phyloP scores from a whole-genome alignment of 1,140 invertebrate genomes.

The Ooceraea biroi region DNA sequence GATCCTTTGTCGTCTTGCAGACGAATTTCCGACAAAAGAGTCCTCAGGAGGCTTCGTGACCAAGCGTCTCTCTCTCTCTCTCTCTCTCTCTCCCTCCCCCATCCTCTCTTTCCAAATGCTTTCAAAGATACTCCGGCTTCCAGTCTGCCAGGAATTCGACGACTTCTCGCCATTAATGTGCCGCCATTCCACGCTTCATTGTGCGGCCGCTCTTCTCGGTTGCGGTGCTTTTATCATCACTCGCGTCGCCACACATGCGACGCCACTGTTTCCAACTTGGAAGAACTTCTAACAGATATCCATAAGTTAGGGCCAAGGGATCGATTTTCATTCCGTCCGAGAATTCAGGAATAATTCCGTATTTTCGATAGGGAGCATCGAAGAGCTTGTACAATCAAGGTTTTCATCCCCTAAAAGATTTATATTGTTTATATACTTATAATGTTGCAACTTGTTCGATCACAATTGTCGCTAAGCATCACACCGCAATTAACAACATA shows the following conservation, averaged over 20 bases:
- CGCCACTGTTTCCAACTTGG: slow-evolving; percentile 78
- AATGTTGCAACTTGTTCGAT: not conserved
- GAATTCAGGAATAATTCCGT: slow-evolving; percentile 78
- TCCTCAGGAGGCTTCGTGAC: slow-evolving; percentile 40
- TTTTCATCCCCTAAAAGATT: not conserved
- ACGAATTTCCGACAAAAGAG: slow-evolving; percentile 67
- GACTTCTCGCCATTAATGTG: slow-evolving; percentile 79
- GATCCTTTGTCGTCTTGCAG: slow-evolving; percentile 38
- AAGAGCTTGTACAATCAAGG: slow-evolving; percentile 6
- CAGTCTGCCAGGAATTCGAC: slow-evolving; percentile 76
- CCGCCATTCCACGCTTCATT: slow-evolving; percentile 78
- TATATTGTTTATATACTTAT: not conserved
- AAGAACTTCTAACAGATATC: slow-evolving; percentile 81
- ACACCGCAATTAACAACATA: not conserved
- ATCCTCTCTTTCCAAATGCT: slow-evolving; percentile 61
- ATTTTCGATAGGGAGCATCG: not conserved
- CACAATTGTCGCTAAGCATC: too few relatives aligned
- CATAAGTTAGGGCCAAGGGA: slow-evolving; percentile 79
- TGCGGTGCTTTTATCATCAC: slow-evolving; percentile 40
- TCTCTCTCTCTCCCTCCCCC: not conserved
- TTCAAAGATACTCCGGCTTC: slow-evolving; percentile 71
- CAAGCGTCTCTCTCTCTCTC: slow-evolving; percentile 50
- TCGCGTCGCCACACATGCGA: slow-evolving; percentile 63
- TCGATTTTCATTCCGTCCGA: slow-evolving; percentile 73
- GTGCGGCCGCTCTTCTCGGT: slow-evolving; percentile 73